Base-by-base conservation (phyloP, 2,113 vertebrate genomes). In the Origma solitaria region DNA sequence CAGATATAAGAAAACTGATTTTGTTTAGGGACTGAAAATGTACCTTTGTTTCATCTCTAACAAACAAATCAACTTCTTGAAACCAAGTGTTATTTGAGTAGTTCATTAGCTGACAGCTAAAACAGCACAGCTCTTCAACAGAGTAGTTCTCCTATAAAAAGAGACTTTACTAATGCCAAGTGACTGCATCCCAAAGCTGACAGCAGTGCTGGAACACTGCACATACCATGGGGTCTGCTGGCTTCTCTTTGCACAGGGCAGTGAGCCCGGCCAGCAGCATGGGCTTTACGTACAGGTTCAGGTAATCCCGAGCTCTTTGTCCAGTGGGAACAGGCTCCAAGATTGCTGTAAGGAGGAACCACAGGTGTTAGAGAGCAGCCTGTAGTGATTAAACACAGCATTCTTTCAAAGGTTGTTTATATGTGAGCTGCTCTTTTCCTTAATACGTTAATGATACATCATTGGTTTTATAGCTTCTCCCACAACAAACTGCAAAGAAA, bases 161-260 rank as follows among this genome's bases (percentile, higher is more conserved):
- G 28, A 22, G 61, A 19, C 27, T 49, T 38, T 14, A 3, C 17
- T 18, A 35, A 3, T 6, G 35, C 16, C 35, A 71, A 66, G 35
- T 15, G 25, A 49, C 28, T 0, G 10, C 21, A 31, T 3, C 35
- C n/a, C 47, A 31, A 21, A 62, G 80, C 15, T 28, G 20, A 6
- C 37, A 50, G 30, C 38, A 23, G 16, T 1, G 4, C 15, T 20
- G 66, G 27, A 6, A 6, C 2, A 8, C 42, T 19, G 57, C 76
- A 98, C 99, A 35, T 97, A 99, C 99, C 91, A 98, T 97, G 22
- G 99, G 99, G 71, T 99, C 98, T 64, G 88, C 93, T 61, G 99
- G 99, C 96, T 99, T 99, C 87, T 97, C 97, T 66, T 98, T 99
- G 96, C 99, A 99, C 91, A 99, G 98, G 6, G 99, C 98, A 17